Base-by-base conservation (phyloP, 2,797 vertebrate species). In the Mus caroli region DNA sequence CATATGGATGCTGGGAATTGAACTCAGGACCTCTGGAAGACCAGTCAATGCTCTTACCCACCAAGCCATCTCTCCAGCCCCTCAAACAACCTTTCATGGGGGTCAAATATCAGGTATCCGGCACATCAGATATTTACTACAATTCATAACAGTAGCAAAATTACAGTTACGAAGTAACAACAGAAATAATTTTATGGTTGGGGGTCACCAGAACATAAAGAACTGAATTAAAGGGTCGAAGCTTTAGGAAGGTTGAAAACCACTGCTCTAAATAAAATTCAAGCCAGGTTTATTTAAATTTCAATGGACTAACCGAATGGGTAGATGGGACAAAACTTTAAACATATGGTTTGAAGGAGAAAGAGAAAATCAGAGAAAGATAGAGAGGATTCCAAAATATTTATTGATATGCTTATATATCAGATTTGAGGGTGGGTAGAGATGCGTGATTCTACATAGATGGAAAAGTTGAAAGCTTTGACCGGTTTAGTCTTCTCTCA, bases 201-300 rank as follows among this genome's bases (percentile, higher is more conserved):
- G 13, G 22, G 1, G 22, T 46, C 24, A 28, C 24, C 73, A 76
- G 40, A 76, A 46, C 40, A 46, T 46, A 26, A 46, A 28, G 73
- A 46, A 46, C 73, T 46, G 40, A 28, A 15, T 28, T 46, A 76
- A 76, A 46, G 40, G 24, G 43, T 46, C 13, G 3, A 43, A 76
- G 24, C 24, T 28, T 76, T 76, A 76, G 6, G 24, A 46, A 76
- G 73, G 40, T 15, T 46, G 26, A 46, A 43, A 76, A 15, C 75
- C 43, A 28, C 43, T 28, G 24, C 85, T 92, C 15, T 75, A 37
- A 78, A 50, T 50, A 50, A 50, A 50, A 1, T 58, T 94, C n/a
- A 77, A 77, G 60, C 4, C 67, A 84, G 75, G 24, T 67, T 75
- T 84, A 46, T 73, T 89, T 94, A 92, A 92, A 84, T 85, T 54